Percentiles rank a stretch among this genome's conserved stretches.
Conservation (phyloP, 2,888 invertebrate genomes). For the Spialia ferax region DNA sequence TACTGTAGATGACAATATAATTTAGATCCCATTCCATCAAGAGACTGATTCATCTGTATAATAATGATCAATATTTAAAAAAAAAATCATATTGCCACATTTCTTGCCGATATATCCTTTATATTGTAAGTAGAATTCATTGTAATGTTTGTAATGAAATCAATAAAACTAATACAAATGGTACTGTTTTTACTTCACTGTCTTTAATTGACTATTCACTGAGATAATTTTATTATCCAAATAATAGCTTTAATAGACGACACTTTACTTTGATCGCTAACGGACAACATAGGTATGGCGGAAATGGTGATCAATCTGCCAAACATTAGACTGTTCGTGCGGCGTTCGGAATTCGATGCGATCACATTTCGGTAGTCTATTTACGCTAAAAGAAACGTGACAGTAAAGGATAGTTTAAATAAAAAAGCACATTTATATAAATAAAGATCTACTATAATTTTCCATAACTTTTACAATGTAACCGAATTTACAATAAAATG, state of each 20-base stretch:
- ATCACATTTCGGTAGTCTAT: no score
- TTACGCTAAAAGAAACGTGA: not conserved
- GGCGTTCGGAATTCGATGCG: no score
- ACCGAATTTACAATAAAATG: not conserved
- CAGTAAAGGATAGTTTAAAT: not conserved
- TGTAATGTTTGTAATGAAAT: not conserved
- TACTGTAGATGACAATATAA: not conserved
- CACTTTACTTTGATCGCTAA: no score
- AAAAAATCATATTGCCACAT: not conserved
- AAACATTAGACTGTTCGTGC: no score
- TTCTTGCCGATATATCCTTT: constrained; percentile 6
- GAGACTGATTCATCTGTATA: constrained; percentile 19
- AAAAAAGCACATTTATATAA: constrained; percentile 26
- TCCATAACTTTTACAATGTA: constrained; percentile 7
- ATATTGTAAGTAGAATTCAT: constrained; percentile 9
- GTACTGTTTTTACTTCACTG: not conserved
- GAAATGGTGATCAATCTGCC: no score
- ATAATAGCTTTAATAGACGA: no score
- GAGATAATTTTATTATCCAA: no score
- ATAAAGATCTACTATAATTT: constrained; percentile 45
- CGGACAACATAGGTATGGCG: no score
- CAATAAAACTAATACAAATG: not conserved
- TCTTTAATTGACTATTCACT: no score
- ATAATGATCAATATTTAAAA: constrained; percentile 7
- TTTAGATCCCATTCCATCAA: constrained; percentile 27